A percentile compares a stretch with the other conserved stretches of the same genome.
These are phyloP conservation scores for Antennarius maculatus DNA, from an alignment of 2,797 vertebrate species.

Conservation along the genomic window DNA sequence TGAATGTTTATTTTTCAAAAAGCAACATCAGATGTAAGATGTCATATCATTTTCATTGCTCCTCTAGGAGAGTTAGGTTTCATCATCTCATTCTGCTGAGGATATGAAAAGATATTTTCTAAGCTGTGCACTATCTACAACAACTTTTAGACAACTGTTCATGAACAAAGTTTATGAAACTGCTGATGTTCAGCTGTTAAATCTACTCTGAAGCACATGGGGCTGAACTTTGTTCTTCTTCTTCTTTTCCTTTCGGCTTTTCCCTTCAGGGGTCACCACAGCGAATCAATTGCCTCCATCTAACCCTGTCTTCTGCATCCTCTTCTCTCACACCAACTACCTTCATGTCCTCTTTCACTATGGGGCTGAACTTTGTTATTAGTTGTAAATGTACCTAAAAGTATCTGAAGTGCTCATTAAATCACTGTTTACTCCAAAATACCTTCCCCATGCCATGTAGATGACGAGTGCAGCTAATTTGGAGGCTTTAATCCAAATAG, in stretches of 20 bases:
- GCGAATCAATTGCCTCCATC: too few relatives aligned
- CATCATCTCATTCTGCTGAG: neutral
- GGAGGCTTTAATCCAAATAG: slow-evolving; percentile 38
- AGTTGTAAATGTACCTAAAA: slow-evolving; percentile 3
- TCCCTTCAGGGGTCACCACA: too few relatives aligned
- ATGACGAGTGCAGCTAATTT: slow-evolving; percentile 39
- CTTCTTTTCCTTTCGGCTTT: too few relatives aligned
- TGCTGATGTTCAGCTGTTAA: neutral
- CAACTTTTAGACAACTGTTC: neutral
- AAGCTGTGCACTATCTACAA: neutral
- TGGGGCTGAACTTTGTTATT: neutral
- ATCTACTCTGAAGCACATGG: slow-evolving; percentile 8
- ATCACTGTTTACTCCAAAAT: slow-evolving; percentile 11
- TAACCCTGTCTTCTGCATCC: too few relatives aligned
- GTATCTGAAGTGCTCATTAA: neutral
- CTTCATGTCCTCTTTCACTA: too few relatives aligned
- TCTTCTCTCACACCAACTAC: too few relatives aligned
- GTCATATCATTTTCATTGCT: too few relatives aligned
- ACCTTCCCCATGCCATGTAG: neutral
- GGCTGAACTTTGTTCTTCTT: neutral
- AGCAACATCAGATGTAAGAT: too few relatives aligned
- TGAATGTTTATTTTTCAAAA: too few relatives aligned
- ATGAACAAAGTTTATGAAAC: neutral
- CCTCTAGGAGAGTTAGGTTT: neutral
- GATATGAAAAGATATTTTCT: neutral